Evolutionary conservation across 1,140 invertebrate species (phyloP), one percentile per base, ranked within the genome.

Genomic region (Harpegnathos saltator): DNA sequence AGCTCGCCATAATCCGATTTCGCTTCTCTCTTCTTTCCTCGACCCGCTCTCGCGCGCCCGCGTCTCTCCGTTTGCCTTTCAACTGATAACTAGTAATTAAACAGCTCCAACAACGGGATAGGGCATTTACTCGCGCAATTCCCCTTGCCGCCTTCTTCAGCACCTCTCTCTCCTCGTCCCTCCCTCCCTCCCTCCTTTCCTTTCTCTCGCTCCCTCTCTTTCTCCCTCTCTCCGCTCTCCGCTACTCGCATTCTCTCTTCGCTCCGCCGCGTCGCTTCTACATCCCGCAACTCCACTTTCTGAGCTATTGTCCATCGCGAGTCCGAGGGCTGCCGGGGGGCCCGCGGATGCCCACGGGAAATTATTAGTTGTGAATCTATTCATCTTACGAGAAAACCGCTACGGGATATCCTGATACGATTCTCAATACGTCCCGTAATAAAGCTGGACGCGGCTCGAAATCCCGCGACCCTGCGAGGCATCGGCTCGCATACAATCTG

Each of bases 1-100:
- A 89, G 87, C 88, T 83, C 82, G 82, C 85, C 78, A 89, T 89
- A 89, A 89, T 88, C 88, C 86, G 86, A 88, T 89, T 88, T 86
- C 84, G 75, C 65, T 17, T 71, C 75, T 80, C 65, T 80, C 75
- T 80, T 80, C 66, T 56, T 68, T 80, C 65, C 33, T 29, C 38
- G 19, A 56, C 54, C 19, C 54, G 54, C n/a, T 56, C 38, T 29
- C 33, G 48, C 59, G 72, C 24, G 44, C 48, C n/a, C 24, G 44
- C 52, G 15, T 12, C 63, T 44, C 65, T 29, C 75, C 75, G 65
- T 80, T 80, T 80, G 75, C 65, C 65, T 80, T 80, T 80, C 75
- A 80, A 80, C 75, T 80, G 75, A 80, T 80, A 80, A 80, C 75
- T 80, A 80, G 75, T 80, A 80, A 80, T 80, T 80, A 80, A 80